Evolutionary conservation across 2,113 vertebrate genomes (phyloP).

Genomic region (Tursiops truncatus): DNA sequence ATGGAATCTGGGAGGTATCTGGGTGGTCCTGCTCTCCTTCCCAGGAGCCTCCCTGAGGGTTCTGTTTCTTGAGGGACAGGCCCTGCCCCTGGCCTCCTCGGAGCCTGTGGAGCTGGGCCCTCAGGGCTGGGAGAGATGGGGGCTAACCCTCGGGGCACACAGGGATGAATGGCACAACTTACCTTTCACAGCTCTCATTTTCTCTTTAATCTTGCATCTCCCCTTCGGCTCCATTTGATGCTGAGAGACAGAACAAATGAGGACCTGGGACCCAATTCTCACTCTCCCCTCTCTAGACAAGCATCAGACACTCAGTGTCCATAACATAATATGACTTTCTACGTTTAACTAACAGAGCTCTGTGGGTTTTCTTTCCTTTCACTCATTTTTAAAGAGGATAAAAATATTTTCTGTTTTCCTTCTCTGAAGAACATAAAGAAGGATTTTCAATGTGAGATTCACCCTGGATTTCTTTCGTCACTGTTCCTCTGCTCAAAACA

Average conservation of each 20-base stretch:
- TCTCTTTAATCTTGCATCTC: background rate
- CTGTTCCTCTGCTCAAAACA: background rate
- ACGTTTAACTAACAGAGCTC: background rate
- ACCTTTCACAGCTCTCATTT: background rate
- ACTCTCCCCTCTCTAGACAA: background rate
- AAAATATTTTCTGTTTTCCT: background rate
- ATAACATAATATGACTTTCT: background rate
- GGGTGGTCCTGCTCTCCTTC: background rate
- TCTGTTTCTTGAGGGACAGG: background rate
- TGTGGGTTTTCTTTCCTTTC: background rate
- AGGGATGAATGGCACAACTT: background rate
- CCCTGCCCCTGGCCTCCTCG: background rate
- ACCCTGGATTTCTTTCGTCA: background rate
- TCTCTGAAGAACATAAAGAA: background rate
- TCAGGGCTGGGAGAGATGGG: background rate
- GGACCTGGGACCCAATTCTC: background rate
- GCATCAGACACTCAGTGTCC: background rate
- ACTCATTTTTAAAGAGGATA: background rate
- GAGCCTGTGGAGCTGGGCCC: background rate
- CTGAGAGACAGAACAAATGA: background rate
- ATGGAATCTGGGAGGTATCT: background rate
- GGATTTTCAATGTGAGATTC: background rate
- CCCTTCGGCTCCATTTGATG: fast-evolving
- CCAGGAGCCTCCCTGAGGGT: background rate
- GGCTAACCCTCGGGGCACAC: fast-evolving